Evolutionary conservation across 2,888 invertebrate genomes (phyloP), one percentile per base, ranked within the genome.

Genomic region (Coelopa pilipes): DNA sequence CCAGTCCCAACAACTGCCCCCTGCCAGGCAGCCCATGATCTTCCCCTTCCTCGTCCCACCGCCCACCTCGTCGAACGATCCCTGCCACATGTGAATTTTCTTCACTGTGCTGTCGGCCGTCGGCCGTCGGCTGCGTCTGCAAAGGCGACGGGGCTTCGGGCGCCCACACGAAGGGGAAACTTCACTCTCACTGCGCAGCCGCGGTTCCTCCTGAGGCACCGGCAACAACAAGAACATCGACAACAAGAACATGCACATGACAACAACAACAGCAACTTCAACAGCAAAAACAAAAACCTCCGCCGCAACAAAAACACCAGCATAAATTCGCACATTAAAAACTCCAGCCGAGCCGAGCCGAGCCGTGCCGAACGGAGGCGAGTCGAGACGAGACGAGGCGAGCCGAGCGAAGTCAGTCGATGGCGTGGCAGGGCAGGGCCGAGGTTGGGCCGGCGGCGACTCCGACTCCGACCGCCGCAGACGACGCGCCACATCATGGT

Each of bases 171-270:
- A 15, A 50, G 49, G 19, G 3, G 10, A 21, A 66, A 66, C 66
- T 66, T 66, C 66, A 66, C 50, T 66, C 66, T 66, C 66, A 50
- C 66, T 66, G 66, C 66, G 66, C 66, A 66, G 19, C 21, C 66
- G 49, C 66, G 17, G 50, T 66, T 50, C 24, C 15, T 15, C 19
- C 49, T 49, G 13, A 19, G 9, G 19, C n/a, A 34, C 19, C 65
- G 19, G 2, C 65, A 65, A 66, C 19, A 50, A 66, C 49, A 65
- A 13, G 19, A n/a, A n/a, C 15, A 62, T 34, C 11, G 34, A n/a
- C 12, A 21, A 9, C 62, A 45, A 45, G 2, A 1, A 15, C 24
- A 62, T 0, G 34, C 13, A 45, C 24, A 45, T 34, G 15, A 45
- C 10, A n/a, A 21, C 62, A 34, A 62, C 62, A 62, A 62, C 34